Evolutionary conservation across 2,888 invertebrate genomes (phyloP).

Genomic region (Coenonympha arcania): DNA sequence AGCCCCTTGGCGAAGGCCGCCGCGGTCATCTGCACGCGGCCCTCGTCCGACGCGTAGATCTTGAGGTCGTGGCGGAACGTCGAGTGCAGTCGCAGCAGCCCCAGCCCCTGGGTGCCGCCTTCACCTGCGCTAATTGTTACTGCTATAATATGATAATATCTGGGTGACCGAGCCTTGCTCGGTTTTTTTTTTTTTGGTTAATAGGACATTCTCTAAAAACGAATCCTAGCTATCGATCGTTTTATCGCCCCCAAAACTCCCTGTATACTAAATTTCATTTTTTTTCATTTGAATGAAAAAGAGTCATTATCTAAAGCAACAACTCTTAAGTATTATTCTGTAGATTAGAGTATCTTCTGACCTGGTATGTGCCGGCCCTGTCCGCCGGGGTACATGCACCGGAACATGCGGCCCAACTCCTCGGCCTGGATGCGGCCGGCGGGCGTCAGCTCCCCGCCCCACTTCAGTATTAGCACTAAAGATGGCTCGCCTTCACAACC

Average conservation of each 20-base stretch:
- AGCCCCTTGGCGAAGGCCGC: slow-evolving; percentile 99
- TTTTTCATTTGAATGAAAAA: no score
- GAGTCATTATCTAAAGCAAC: no score
- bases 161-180: no score
- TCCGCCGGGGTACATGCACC: slow-evolving; percentile 99
- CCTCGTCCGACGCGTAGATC: slow-evolving; percentile 99
- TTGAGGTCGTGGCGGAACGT: slow-evolving; percentile 99
- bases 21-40: slow-evolving; percentile 99
- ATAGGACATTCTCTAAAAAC: no score
- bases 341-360: slow-evolving; percentile 36
- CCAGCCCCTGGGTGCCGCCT: slow-evolving; percentile 95
- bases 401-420: slow-evolving; percentile 96
- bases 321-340: no score
- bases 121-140: slow-evolving; percentile 80
- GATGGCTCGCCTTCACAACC: slow-evolving; percentile 93
- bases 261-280: no score
- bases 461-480: slow-evolving; percentile 96
- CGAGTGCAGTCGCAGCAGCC: slow-evolving; percentile 93
- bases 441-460: slow-evolving; percentile 99
- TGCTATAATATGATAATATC: no score
- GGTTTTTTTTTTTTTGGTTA: no score
- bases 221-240: no score
- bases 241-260: no score
- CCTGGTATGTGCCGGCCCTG: slow-evolving; percentile 90
- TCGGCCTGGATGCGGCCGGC: slow-evolving; percentile 98